Conservation (phyloP, 2,888 invertebrate genomes). For the Tineola bisselliella region DNA sequence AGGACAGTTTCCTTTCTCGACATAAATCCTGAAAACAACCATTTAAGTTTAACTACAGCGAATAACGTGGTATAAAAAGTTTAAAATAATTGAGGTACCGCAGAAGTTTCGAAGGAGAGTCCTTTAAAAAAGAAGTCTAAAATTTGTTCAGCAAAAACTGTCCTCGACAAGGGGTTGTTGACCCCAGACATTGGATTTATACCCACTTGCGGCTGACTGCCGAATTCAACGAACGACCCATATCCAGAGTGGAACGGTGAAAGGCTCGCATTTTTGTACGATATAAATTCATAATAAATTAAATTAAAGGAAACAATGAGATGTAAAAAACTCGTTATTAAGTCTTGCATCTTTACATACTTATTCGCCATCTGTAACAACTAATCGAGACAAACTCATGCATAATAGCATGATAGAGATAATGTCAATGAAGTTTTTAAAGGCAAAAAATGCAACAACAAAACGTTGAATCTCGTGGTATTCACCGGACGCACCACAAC, state of each 20-base stretch:
- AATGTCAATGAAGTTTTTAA: slow-evolving; percentile 4
- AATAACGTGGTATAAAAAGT: slow-evolving; percentile 47
- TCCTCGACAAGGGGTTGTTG: slow-evolving; percentile 43
- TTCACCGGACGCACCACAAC: slow-evolving; percentile 10
- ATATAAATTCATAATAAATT: slow-evolving; percentile 1
- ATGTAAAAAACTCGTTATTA: not conserved
- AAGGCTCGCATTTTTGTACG: not conserved
- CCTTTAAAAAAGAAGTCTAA: slow-evolving; percentile 48
- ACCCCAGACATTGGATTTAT: slow-evolving; percentile 24
- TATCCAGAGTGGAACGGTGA: slow-evolving; percentile 9
- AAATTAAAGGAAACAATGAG: not conserved
- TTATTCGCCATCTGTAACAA: not conserved
- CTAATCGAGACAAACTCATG: not conserved
- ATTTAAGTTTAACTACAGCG: slow-evolving; percentile 31
- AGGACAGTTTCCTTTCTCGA: slow-evolving; percentile 7
- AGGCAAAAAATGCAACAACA: not conserved
- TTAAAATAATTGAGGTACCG: slow-evolving; percentile 54
- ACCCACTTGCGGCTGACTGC: slow-evolving; percentile 12
- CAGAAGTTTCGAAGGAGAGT: slow-evolving; percentile 18
- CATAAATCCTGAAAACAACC: slow-evolving; percentile 24
- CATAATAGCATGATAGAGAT: slow-evolving; percentile 3
- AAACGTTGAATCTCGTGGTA: not conserved
- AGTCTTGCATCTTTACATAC: too few relatives aligned
- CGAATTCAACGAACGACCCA: slow-evolving; percentile 13
- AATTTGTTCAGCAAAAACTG: slow-evolving; percentile 55